These are phyloP conservation scores for Pica pica DNA, from an alignment of 2,113 vertebrate species.

Conservation along the genomic window DNA sequence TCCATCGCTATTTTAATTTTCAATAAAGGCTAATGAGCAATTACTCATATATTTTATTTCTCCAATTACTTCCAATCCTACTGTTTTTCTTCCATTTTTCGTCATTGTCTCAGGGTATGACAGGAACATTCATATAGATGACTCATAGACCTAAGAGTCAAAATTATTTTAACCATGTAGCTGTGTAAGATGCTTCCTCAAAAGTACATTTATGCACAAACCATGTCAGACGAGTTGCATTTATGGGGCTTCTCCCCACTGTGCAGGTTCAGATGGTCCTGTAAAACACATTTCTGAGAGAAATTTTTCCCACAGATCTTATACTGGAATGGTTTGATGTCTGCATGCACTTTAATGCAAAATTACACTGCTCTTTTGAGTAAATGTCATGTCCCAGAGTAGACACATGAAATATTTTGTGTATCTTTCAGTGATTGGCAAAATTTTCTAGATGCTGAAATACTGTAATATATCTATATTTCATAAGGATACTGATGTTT, in stretches of 20 bases:
- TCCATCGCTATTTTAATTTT: neutral
- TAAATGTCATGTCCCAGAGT: slow-evolving; percentile 84
- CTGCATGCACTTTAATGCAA: slow-evolving; percentile 84
- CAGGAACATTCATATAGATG: neutral
- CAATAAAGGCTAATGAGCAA: neutral
- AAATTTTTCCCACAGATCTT: slow-evolving; percentile 88
- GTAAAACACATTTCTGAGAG: slow-evolving; percentile 84
- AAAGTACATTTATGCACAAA: slow-evolving; percentile 85
- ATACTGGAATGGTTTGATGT: slow-evolving; percentile 86
- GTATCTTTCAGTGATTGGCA: slow-evolving; percentile 85
- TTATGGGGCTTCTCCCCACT: slow-evolving; percentile 83
- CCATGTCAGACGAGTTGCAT: slow-evolving; percentile 84
- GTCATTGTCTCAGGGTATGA: neutral
- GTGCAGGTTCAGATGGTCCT: slow-evolving; percentile 80
- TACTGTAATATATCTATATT: slow-evolving; percentile 50
- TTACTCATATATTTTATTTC: neutral
- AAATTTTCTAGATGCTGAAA: slow-evolving; percentile 87
- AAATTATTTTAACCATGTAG: slow-evolving; percentile 88
- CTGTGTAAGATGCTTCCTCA: slow-evolving; percentile 84
- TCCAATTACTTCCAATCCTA: neutral
- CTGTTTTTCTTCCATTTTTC: neutral
- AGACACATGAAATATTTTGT: slow-evolving; percentile 87
- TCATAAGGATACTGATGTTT: neutral
- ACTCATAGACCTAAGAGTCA: slow-evolving; percentile 46
- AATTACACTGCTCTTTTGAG: slow-evolving; percentile 85